Evolutionary conservation across 2,888 invertebrate genomes (phyloP).

Genomic region (Rosalia funebris): DNA sequence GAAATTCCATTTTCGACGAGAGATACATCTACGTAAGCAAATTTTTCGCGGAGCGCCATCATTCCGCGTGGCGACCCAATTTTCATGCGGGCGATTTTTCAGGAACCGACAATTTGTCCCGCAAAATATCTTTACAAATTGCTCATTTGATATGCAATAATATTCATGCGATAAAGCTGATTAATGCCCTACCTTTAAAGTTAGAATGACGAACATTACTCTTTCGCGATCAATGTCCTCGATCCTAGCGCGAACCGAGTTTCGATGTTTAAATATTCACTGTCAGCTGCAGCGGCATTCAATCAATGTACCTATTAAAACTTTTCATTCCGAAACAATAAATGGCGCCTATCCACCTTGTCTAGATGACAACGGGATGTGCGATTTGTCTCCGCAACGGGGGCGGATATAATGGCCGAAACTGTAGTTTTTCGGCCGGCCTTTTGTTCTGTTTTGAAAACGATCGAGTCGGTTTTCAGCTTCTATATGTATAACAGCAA

Average conservation of each 20-base stretch:
- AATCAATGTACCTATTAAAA: constrained; percentile 29
- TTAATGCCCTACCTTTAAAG: constrained; percentile 45
- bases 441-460: too few species aligned
- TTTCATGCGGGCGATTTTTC: constrained; percentile 24
- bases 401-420: not conserved
- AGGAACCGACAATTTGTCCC: constrained; percentile 36
- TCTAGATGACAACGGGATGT: not conserved
- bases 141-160: constrained; percentile 52
- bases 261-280: constrained; percentile 28
- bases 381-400: not conserved
- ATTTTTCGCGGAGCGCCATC: too few species aligned
- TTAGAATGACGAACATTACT: constrained; percentile 51
- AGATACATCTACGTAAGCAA: too few species aligned
- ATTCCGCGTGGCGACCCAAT: too few species aligned
- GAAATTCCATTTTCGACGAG: too few species aligned
- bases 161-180: constrained; percentile 51
- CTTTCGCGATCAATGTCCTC: constrained; percentile 31
- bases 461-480: too few species aligned
- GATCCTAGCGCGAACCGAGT: not conserved
- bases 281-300: constrained; percentile 24
- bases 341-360: constrained; percentile 3
- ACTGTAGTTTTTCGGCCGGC: not conserved
- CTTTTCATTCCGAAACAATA: constrained; percentile 17
- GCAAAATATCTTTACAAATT: constrained; percentile 50
- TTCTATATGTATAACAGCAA: too few species aligned